Base-by-base conservation (phyloP, 2,888 invertebrate genomes). In the Mythimna vitellina region DNA sequence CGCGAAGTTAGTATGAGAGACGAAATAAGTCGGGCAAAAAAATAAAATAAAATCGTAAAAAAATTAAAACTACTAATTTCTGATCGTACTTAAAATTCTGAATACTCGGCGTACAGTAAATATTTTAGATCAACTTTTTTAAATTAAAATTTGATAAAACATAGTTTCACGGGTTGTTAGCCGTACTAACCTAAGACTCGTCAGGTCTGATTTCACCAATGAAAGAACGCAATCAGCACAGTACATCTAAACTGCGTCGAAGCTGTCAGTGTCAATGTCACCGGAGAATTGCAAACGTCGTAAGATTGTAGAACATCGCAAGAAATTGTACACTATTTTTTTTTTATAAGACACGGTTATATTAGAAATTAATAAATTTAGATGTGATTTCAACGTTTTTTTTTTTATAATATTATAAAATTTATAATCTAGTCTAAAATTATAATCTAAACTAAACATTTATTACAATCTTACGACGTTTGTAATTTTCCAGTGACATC, bases 1-100 rank as follows among this genome's bases (percentile, higher is more conserved):
- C 57, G 63, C 65, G n/a, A 56, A 61, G 73, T 83, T 73, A 85
- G 70, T 77, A 73, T 64, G 73, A 76, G 76, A 85, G 53, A 69
- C 32, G 29, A 68, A 65, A 69, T 17, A 61, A 73, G 22, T 78
- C 38, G 51, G 73, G 54, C n/a, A 3, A 69, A 65, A 1, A 79
- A 71, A 69, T 51, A 1, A 79, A 71, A 69, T 51, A 65, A 51
- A 10, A 63, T 69, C 60, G 53, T 57, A 63, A 71, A 76, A 67
- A 69, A 63, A 53, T 49, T 58, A 66, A 69, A 53, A 25, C 10
- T 56, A 51, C 4, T 14, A 49, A 60, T 72, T 76, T 65, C 20
- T 20, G 62, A 63, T 77, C 63, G 53, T 32, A 32, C 49, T 54
- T 65, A 20, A 64, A 57, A 58, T 65, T 82, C 73, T 60, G 51